Percentiles rank a stretch among this genome's conserved stretches.
These are phyloP conservation scores for Macroteleia sp. DNA, from an alignment of 2,888 invertebrate species.

Conservation along the genomic window DNA sequence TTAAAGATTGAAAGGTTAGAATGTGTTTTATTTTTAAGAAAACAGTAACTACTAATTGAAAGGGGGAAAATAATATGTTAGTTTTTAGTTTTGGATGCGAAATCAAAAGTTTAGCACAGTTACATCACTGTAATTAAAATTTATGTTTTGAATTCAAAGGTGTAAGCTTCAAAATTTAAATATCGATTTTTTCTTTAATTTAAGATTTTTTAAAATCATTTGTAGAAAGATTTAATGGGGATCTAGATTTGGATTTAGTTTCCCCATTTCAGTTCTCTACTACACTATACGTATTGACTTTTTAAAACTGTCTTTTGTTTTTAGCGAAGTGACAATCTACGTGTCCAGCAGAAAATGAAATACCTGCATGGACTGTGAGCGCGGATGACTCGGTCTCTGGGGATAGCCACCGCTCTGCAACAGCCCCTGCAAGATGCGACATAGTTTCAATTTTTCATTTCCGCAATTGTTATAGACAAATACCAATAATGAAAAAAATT, in stretches of 20 bases:
- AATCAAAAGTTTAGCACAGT: no score
- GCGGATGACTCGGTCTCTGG: slow-evolving; percentile 72
- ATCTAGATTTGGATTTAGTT: background rate
- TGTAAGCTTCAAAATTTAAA: no score
- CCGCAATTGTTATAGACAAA: slow-evolving; percentile 9
- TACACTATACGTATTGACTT: slow-evolving; percentile 19
- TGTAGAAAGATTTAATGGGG: no score
- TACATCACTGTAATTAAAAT: no score
- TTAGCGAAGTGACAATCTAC: slow-evolving; percentile 51
- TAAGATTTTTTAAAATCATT: no score
- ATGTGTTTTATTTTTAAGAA: no score
- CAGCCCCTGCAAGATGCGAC: slow-evolving; percentile 79
- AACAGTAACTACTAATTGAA: background rate
- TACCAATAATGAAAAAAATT: no score
- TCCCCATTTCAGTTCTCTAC: slow-evolving; percentile 12
- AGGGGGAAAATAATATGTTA: background rate
- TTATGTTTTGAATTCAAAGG: no score
- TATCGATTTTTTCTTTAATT: no score
- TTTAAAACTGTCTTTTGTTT: slow-evolving; percentile 25
- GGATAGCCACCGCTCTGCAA: slow-evolving; percentile 80
- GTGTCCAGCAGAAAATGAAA: slow-evolving; percentile 61
- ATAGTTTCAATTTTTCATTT: slow-evolving; percentile 35
- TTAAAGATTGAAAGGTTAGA: no score
- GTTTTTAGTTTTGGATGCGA: no score
- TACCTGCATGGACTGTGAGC: slow-evolving; percentile 81